Conservation (phyloP, 1,140 invertebrate species). For the Cyphomyrmex costatus region DNA sequence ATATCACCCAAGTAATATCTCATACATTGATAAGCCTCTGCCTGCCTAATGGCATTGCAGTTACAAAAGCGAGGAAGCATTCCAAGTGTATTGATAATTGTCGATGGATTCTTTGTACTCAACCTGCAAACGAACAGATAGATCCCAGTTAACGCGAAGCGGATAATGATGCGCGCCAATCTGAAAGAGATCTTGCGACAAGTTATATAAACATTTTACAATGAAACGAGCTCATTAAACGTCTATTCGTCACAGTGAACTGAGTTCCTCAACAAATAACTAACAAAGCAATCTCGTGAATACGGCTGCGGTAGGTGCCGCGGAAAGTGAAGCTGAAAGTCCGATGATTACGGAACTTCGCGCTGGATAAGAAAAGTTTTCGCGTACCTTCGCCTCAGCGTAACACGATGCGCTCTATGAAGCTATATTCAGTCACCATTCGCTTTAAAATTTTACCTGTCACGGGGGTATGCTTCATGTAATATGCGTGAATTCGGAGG, state of each 20-base stretch:
- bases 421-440: slow-evolving; percentile 23
- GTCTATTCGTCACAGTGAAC: slow-evolving; percentile 30
- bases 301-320: slow-evolving; percentile 55
- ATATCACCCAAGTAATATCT: not conserved
- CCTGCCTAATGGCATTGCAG: not conserved
- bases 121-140: too few relatives aligned
- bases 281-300: slow-evolving; percentile 68
- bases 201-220: slow-evolving; percentile 72
- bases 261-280: slow-evolving; percentile 58
- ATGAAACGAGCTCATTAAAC: slow-evolving; percentile 74
- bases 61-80: not conserved
- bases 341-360: slow-evolving; percentile 70
- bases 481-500: too few relatives aligned
- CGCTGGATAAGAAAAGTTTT: slow-evolving; percentile 70
- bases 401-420: slow-evolving; percentile 29
- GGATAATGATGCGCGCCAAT: slow-evolving; percentile 66
- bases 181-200: slow-evolving; percentile 31
- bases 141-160: slow-evolving; percentile 23
- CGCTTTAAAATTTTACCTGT: slow-evolving; percentile 8
- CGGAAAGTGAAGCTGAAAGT: slow-evolving; percentile 67
- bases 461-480: not conserved
- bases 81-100: slow-evolving; percentile 21
- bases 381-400: slow-evolving; percentile 14
- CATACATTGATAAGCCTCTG: not conserved
- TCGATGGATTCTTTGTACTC: slow-evolving; percentile 19